Evolutionary conservation across 1,140 invertebrate genomes (phyloP).

Genomic region (Catajapyx aquilonaris): DNA sequence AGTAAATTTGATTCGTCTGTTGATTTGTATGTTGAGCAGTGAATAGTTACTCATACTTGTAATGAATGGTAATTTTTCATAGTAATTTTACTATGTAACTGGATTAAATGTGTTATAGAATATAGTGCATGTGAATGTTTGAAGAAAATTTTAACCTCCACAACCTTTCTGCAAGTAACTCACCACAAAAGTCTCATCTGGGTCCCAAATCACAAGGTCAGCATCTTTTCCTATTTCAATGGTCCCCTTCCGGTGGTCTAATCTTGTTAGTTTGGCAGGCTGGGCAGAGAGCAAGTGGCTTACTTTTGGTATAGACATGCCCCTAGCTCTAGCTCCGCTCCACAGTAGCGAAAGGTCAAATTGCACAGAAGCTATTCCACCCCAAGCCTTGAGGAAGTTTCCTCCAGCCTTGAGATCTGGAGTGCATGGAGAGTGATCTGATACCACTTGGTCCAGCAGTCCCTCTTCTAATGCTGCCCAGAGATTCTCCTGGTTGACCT

Average conservation of each 20-base stretch:
- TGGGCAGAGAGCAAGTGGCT: slow-evolving; percentile 32
- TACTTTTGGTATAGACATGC: slow-evolving; percentile 28
- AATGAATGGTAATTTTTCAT: background rate
- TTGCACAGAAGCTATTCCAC: slow-evolving; percentile 48
- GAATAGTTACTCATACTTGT: too few species aligned
- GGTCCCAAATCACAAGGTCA: slow-evolving; percentile 47
- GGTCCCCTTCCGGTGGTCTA: slow-evolving; percentile 33
- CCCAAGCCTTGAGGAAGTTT: slow-evolving; percentile 45
- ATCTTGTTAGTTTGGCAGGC: slow-evolving; percentile 35
- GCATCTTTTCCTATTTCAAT: slow-evolving; percentile 39
- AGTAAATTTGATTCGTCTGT: background rate
- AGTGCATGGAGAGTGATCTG: slow-evolving; percentile 51
- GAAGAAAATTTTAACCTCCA: background rate
- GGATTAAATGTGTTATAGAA: slow-evolving; percentile 1
- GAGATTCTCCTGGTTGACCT: slow-evolving; percentile 32
- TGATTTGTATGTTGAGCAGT: too few species aligned
- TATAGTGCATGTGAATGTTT: slow-evolving; percentile 1
- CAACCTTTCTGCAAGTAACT: slow-evolving; percentile 1
- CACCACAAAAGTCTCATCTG: slow-evolving; percentile 32
- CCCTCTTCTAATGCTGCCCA: slow-evolving; percentile 35
- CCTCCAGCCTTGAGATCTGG: slow-evolving; percentile 22
- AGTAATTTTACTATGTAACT: slow-evolving; percentile 4
- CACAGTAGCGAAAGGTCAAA: slow-evolving; percentile 44
- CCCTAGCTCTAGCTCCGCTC: slow-evolving; percentile 29
- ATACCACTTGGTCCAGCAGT: slow-evolving; percentile 39